phyloP scores from a whole-genome alignment of 2,888 invertebrate species.

The Epinotia brunnichana region DNA sequence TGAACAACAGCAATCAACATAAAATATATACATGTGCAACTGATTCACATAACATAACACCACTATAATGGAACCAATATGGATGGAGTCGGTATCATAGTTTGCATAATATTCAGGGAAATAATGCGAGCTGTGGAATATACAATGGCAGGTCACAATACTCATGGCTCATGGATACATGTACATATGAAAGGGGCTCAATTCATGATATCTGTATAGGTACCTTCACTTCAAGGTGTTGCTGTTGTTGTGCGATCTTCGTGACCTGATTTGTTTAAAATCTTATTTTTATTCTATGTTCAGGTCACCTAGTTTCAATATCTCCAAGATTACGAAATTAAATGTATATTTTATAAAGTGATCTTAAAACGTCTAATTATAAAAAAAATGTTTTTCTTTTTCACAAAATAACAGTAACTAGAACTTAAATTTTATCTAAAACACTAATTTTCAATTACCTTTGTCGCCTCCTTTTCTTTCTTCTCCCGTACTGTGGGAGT shows the following conservation, averaged over 20 bases:
- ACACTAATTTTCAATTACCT: conserved; percentile 55
- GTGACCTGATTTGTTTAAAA: conserved; percentile 64
- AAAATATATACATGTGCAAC: conserved; percentile 15
- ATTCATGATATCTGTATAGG: conserved; percentile 53
- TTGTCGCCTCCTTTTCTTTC: conserved; percentile 73
- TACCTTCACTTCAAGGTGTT: conserved; percentile 75
- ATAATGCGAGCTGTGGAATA: conserved; percentile 1
- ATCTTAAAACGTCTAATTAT: too few relatives aligned
- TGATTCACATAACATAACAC: background rate
- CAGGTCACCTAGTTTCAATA: background rate
- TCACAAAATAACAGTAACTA: too few relatives aligned
- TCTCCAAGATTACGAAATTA: too few relatives aligned
- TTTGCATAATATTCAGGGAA: background rate
- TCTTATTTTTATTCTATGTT: conserved; percentile 10
- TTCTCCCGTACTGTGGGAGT: conserved; percentile 75
- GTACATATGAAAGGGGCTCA: conserved; percentile 26
- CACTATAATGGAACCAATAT: conserved; percentile 2
- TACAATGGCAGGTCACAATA: conserved; percentile 17
- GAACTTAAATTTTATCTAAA: background rate
- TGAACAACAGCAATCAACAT: background rate
- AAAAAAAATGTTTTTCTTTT: too few relatives aligned
- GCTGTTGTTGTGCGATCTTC: conserved; percentile 65
- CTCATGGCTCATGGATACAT: background rate
- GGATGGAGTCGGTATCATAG: background rate
- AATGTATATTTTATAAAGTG: too few relatives aligned